These are phyloP conservation scores for Melanotaenia pygmaea DNA, from an alignment of 2,797 vertebrate genomes.

Conservation along the genomic window DNA sequence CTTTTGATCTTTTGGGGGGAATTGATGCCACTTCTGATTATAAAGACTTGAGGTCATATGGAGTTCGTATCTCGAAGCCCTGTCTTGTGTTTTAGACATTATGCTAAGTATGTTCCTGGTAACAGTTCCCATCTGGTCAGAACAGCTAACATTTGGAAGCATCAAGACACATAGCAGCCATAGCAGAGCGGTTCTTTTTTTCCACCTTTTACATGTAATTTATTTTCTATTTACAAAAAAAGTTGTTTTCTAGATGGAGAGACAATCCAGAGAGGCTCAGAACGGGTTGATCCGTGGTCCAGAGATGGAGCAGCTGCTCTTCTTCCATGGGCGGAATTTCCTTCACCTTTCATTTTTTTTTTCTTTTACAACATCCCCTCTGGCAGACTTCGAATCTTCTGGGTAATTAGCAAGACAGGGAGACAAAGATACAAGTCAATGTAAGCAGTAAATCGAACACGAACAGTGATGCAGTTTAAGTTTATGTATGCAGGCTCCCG, in stretches of 20 bases:
- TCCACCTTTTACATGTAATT: conserved; percentile 43
- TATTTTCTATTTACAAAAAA: conserved; percentile 43
- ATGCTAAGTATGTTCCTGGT: conserved; percentile 3
- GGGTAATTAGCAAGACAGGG: conserved; percentile 49
- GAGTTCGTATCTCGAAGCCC: conserved; percentile 24
- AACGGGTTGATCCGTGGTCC: background rate
- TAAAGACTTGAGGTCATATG: conserved; percentile 17
- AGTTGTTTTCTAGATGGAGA: conserved; percentile 8
- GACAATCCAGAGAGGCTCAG: conserved; percentile 18
- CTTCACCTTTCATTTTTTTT: background rate
- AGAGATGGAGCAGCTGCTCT: conserved; percentile 18
- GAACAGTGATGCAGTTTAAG: conserved; percentile 24
- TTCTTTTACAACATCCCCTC: conserved; percentile 59
- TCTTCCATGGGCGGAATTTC: conserved; percentile 14
- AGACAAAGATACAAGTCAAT: conserved; percentile 16
- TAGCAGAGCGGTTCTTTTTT: conserved; percentile 8
- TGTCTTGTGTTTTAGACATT: conserved; percentile 14
- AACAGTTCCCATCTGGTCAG: conserved; percentile 7
- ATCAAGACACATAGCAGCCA: conserved; percentile 48
- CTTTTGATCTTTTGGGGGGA: conserved; percentile 9
- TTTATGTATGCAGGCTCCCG: conserved; percentile 9
- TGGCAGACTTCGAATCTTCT: conserved; percentile 68
- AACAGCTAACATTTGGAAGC: conserved; percentile 31
- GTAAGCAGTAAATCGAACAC: conserved; percentile 22
- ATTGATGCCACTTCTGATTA: conserved; percentile 21